Conservation (phyloP, 2,888 invertebrate species). For the Lithophane leautieri region DNA sequence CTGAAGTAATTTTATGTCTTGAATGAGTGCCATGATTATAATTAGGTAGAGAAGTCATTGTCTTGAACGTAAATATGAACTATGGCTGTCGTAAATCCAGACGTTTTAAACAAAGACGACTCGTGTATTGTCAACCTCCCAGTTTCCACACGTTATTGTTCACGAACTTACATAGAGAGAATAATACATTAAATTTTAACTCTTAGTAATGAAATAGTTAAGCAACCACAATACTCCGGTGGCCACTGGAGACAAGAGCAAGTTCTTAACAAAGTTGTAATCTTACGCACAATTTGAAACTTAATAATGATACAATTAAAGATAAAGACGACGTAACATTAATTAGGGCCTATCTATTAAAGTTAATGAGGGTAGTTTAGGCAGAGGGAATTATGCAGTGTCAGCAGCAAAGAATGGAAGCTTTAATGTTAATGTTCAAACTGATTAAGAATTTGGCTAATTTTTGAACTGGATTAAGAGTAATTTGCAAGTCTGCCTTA, state of each 20-base stretch:
- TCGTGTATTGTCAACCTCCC: constrained; percentile 19
- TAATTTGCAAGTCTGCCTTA: constrained; percentile 47
- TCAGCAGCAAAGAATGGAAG: constrained; percentile 59
- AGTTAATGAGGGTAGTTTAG: constrained; percentile 56
- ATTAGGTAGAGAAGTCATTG: constrained; percentile 24
- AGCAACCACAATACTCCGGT: constrained; percentile 49
- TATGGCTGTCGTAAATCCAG: constrained; percentile 13
- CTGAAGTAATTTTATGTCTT: not conserved
- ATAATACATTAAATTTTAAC: constrained; percentile 51
- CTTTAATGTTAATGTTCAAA: constrained; percentile 43
- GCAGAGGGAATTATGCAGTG: constrained; percentile 48
- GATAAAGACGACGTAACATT: constrained; percentile 65
- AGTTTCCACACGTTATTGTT: constrained; percentile 23
- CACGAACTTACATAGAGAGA: constrained; percentile 26
- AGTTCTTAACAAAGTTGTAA: constrained; percentile 63
- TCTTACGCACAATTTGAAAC: constrained; percentile 64
- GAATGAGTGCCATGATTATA: constrained; percentile 14
- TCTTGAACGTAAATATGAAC: constrained; percentile 29
- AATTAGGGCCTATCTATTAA: constrained; percentile 61
- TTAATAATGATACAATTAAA: constrained; percentile 68
- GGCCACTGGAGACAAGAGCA: constrained; percentile 52
- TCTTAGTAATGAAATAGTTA: constrained; percentile 56
- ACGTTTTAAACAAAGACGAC: constrained; percentile 31
- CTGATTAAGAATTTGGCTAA: constrained; percentile 50
- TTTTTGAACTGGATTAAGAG: constrained; percentile 34